Evolutionary conservation across 2,888 invertebrate genomes (phyloP), one percentile per base, ranked within the genome.

Genomic region (Cecidostiba fungosa): DNA sequence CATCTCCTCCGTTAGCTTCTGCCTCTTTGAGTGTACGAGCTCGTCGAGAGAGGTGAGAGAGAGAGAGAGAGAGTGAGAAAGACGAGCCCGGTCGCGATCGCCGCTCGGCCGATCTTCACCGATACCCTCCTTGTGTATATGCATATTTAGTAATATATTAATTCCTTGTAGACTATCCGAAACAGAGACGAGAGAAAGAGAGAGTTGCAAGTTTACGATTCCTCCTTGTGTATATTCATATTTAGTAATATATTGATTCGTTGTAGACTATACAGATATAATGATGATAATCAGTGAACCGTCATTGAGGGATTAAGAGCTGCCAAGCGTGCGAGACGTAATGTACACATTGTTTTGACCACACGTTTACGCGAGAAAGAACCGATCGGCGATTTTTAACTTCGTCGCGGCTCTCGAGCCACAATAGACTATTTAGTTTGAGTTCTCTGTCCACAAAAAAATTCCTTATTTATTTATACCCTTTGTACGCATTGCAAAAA

Each of bases 31-130:
- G n/a, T 50, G 39, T n/a, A n/a, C 62, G 62, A 62, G 12, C 39
- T 73, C n/a, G 14, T 29, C 14, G n/a, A n/a, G 36, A 16, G 29
- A 29, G n/a, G n/a, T n/a, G n/a, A n/a, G n/a, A n/a, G n/a, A n/a
- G 36, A 16, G 29, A 29, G n/a, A n/a, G 36, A 16, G 29, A 29
- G n/a, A n/a, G n/a, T n/a, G n/a, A n/a, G 16, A 16, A 6, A 36
- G n/a, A n/a, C n/a, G n/a, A 32, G 94, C 94, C 87, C 94, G 62
- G 72, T 86, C 77, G 86, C 94, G 94, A 94, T 94, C 82, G 85
- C 77, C 85, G 85, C 82, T 81, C 88, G 88, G 59, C 82, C 83
- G 84, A 83, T 85, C 78, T 83, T 87, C 85, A 86, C 88, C 50
- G 12, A 10, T 19, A n/a, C 39, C 66, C 81, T 88, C 90, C 89